Evolutionary conservation across 2,888 invertebrate species (phyloP).

Genomic region (Campoplex capitator): DNA sequence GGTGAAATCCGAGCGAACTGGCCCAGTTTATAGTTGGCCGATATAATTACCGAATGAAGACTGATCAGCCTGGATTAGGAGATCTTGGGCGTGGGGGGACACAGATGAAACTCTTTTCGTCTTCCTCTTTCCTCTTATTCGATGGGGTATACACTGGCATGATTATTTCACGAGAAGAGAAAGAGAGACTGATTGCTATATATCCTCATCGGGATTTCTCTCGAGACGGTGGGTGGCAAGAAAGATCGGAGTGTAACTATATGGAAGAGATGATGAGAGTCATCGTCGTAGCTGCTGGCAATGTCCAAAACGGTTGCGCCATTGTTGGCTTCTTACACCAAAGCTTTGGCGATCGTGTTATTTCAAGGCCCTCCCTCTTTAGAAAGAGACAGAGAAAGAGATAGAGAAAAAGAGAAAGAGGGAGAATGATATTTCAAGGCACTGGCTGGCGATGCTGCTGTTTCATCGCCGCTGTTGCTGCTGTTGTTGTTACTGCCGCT

Average conservation of each 20-base stretch:
- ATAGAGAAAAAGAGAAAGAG: constrained; percentile 20
- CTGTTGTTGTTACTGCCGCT: constrained; percentile 63
- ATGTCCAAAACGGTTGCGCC: constrained; percentile 63
- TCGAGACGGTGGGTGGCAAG: constrained; percentile 63
- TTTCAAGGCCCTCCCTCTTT: constrained; percentile 49
- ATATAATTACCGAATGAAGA: constrained; percentile 63
- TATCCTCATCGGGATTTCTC: constrained; percentile 44
- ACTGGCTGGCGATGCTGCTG: constrained; percentile 47
- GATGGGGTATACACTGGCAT: constrained; percentile 7
- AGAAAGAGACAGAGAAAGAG: not conserved
- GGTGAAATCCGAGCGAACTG: constrained; percentile 61
- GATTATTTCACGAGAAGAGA: not conserved
- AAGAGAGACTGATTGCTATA: not conserved
- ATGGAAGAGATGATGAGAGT: constrained; percentile 56
- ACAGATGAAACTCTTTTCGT: constrained; percentile 6
- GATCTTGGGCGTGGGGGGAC: constrained; percentile 1
- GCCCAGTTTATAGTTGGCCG: constrained; percentile 58
- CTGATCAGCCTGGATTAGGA: constrained; percentile 56
- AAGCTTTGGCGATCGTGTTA: constrained; percentile 59
- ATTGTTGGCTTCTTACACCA: constrained; percentile 50
- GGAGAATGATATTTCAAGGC: constrained; percentile 49
- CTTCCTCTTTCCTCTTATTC: constrained; percentile 20
- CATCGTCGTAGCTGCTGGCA: constrained; percentile 62
- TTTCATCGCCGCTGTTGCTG: constrained; percentile 40
- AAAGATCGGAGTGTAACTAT: constrained; percentile 36